Evolutionary conservation across 1,140 invertebrate species (phyloP).

Genomic region (Dinoponera quadriceps): DNA sequence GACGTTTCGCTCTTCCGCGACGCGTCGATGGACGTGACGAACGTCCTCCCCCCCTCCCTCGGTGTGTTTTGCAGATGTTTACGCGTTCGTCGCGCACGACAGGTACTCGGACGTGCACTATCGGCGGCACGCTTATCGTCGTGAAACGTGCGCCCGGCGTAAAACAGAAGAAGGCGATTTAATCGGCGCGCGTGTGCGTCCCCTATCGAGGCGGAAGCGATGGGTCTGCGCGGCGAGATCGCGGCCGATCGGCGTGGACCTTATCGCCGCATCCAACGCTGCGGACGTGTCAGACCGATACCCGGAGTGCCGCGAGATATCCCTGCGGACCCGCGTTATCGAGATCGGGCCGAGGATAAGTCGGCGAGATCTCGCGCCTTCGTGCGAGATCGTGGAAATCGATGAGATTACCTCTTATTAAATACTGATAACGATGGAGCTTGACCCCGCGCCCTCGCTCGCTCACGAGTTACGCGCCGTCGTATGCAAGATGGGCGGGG

Average conservation of each 20-base stretch:
- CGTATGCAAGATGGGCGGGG: no score
- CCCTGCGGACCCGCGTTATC: neutral
- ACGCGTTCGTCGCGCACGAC: constrained; percentile 29
- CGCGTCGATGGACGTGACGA: neutral
- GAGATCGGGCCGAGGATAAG: neutral
- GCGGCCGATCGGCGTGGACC: neutral
- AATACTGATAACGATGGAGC: constrained; percentile 36
- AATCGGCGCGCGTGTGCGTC: constrained; percentile 13
- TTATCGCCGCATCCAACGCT: constrained; percentile 38
- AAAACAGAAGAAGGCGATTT: constrained; percentile 47
- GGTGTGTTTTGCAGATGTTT: constrained; percentile 34
- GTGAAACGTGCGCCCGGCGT: neutral
- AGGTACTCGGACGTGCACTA: constrained; percentile 41
- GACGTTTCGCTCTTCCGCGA: constrained; percentile 4
- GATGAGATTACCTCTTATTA: constrained; percentile 33
- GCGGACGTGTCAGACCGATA: constrained; percentile 24
- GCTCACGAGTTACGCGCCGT: neutral
- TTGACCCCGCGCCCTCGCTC: neutral
- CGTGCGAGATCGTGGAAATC: constrained; percentile 3
- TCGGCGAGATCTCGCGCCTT: neutral
- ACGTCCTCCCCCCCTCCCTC: neutral
- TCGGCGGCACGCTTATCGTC: constrained; percentile 25
- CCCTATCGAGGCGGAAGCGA: constrained; percentile 37
- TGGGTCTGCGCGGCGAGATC: constrained; percentile 30
- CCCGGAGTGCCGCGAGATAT: constrained; percentile 5